A percentile compares a stretch with the other conserved stretches of the same genome.
Conservation (phyloP, 2,797 vertebrate species). For the Acipenser oxyrinchus region DNA sequence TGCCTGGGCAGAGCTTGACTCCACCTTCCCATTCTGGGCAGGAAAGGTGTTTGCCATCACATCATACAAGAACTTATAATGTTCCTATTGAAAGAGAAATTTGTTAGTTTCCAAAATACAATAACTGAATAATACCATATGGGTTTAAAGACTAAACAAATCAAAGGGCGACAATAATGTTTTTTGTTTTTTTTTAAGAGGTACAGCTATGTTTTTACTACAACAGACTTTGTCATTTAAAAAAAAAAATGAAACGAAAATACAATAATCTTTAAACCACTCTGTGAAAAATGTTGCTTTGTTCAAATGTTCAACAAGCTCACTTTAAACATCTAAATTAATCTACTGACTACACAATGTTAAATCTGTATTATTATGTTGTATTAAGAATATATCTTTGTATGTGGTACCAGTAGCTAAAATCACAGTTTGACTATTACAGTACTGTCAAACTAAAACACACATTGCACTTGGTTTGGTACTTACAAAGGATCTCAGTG, state of each 20-base stretch:
- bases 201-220: neutral
- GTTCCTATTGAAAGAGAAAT: conserved; percentile 58
- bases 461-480: neutral
- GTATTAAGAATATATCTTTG: too few species aligned
- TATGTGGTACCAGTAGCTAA: too few species aligned
- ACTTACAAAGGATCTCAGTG: conserved; percentile 72
- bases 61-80: conserved; percentile 83
- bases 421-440: neutral
- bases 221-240: neutral
- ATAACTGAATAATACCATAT: neutral
- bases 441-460: neutral
- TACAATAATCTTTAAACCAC: too few species aligned
- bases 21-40: conserved; percentile 78
- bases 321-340: too few species aligned
- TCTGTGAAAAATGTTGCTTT: too few species aligned
- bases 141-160: neutral
- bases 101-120: conserved; percentile 4
- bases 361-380: too few species aligned
- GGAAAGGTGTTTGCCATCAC: conserved; percentile 63
- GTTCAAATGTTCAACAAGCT: too few species aligned
- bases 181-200: neutral
- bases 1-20: conserved; percentile 40
- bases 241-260: neutral
- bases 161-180: neutral
- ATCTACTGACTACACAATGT: too few species aligned